Conservation (phyloP, 2,888 invertebrate genomes). For the Drosophila ezoana region DNA sequence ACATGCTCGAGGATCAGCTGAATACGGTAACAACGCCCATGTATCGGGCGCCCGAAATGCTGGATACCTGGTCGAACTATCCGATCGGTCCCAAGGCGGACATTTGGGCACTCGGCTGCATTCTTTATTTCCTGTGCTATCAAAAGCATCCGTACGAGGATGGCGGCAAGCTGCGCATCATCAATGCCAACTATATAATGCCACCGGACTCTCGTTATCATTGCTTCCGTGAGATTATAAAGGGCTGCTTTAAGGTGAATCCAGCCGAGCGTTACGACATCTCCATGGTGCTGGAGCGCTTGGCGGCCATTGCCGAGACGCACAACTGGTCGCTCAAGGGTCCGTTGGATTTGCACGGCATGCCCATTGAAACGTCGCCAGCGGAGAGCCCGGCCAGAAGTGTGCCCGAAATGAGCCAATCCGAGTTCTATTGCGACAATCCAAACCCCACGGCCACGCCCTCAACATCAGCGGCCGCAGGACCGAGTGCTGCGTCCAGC, state of each 20-base stretch:
- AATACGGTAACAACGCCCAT: constrained; percentile 91
- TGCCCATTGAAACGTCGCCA: constrained; percentile 82
- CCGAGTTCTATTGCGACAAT: constrained; percentile 77
- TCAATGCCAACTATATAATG: constrained; percentile 97
- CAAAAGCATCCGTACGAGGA: constrained; percentile 99
- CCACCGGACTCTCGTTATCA: constrained; percentile 91
- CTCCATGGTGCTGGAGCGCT: constrained; percentile 91
- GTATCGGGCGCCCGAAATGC: constrained; percentile 99
- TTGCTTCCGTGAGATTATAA: constrained; percentile 95
- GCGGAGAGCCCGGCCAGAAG: constrained; percentile 61
- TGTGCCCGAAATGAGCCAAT: constrained; percentile 53
- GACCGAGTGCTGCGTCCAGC: constrained; percentile 43
- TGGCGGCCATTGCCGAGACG: constrained; percentile 95
- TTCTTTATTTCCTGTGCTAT: constrained; percentile 96
- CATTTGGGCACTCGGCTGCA: constrained; percentile 98
- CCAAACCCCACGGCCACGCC: constrained; percentile 32
- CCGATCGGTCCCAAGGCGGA: constrained; percentile 96
- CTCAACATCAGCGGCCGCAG: constrained; percentile 41
- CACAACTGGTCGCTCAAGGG: constrained; percentile 93
- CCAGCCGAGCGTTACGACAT: constrained; percentile 93
- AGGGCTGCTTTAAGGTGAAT: constrained; percentile 93
- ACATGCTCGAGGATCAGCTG: constrained; percentile 94
- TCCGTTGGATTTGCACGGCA: constrained; percentile 86
- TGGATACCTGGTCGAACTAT: constrained; percentile 98
- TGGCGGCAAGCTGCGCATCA: constrained; percentile 96